Base-by-base conservation (phyloP, 2,113 vertebrate species). In the Antennarius striatus region DNA sequence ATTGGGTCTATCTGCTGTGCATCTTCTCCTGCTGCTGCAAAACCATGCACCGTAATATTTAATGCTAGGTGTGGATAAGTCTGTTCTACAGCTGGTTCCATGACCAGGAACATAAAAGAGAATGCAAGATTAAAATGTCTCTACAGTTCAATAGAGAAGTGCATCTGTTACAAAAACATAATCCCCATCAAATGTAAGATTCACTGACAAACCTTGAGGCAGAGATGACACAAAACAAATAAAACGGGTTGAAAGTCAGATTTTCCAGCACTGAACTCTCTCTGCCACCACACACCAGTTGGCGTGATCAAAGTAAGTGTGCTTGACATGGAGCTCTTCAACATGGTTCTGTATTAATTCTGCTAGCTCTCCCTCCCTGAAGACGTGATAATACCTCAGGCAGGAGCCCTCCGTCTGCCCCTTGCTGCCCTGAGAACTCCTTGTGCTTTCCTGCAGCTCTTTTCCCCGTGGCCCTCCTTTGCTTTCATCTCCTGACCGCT, bases 261-360 rank as follows among this genome's bases (percentile, higher is more conserved):
- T 92, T 55, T 87, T 89, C 74, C 82, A 86, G 43, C 70, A 63
- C 54, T 88, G 55, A 62, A 87, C 86, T 80, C 93, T 93, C 86
- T 93, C 90, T 13, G 88, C 85, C 58, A 91, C 86, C 71, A 89
- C 64, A 15, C 89, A 93, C 88, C 89, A 90, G 76, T 92, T 92
- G 77, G 83, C 79, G 1, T 89, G 90, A 80, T 93, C 88, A 47
- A 93, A 94, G 83, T 85, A 93, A n/a, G 89, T 80, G 51, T 88
- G 80, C 60, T 82, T 82, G 60, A 94, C 71, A 7, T 78, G 59
- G 28, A 95, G 91, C 62, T 94, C 90, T 36, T 89, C 82, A 6
- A 92, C 74, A 0, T 90, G 79, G 56, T 69, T 74, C 69, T 90
- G 59, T 36, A 89, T 90, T 32, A 93, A 87, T 63, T 94, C 82